Evolutionary conservation across 2,888 invertebrate species (phyloP), one percentile per base, ranked within the genome.

Genomic region (Drosophila merina): DNA sequence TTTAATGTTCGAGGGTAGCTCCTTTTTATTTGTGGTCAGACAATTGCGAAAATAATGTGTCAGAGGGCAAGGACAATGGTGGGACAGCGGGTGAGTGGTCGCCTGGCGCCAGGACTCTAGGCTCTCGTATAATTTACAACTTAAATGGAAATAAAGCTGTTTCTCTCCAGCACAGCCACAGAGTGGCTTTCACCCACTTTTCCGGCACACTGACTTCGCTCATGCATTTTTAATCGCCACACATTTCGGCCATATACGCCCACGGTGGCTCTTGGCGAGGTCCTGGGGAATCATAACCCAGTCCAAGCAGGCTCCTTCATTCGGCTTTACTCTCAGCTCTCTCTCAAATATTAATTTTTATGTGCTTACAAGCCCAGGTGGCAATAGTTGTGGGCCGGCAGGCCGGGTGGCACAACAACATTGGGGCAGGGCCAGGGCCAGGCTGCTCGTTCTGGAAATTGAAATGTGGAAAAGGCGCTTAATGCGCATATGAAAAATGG

Each of bases 401-500:
- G 60, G 62, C 62, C 72, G 30, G 42, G 56, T 2, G 50, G 56
- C 33, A 57, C 50, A 31, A 57, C 30, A 44, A 25, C 20, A 9
- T 42, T 30, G n/a, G 14, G 14, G 47, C 36, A 9, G 25, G 7
- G 8, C 5, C 36, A 12, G 9, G 48, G 48, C n/a, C 40, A 14
- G 40, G 14, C 40, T 12, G 47, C 42, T 54, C 38, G 51, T 49
- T 69, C 70, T 51, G 72, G 58, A 85, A 83, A 83, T 83, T 83
- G 82, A 83, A 87, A 83, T 87, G 87, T 78, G 75, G 47, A 83
- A 86, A 84, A 75, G 75, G 68, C 82, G 85, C 75, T 86, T 87
- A 83, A 87, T 81, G 85, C 76, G 82, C 82, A 84, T 71, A 87
- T 87, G 78, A 87, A 83, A 83, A 74, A 83, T 84, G 78, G 82